These are phyloP conservation scores for Gallinago jamesoni DNA, from an alignment of 2,113 vertebrate species.

Conservation along the genomic window DNA sequence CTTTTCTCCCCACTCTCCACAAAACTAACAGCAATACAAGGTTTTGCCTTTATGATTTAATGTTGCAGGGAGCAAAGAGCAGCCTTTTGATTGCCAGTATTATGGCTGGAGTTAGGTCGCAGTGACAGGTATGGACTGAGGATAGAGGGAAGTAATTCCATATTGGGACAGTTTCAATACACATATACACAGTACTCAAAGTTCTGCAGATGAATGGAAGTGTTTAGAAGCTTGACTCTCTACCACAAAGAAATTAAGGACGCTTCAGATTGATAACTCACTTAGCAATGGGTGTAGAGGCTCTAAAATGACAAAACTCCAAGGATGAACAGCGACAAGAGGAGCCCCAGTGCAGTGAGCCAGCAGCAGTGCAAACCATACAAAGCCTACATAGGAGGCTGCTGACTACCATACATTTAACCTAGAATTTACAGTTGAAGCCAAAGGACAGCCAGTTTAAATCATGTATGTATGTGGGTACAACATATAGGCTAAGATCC, in stretches of 20 bases:
- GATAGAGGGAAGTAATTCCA: background rate
- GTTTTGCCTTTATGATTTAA: background rate
- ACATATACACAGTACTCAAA: background rate
- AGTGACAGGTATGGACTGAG: background rate
- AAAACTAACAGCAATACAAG: background rate
- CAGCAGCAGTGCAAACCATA: background rate
- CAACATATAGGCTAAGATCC: background rate
- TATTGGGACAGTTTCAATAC: background rate
- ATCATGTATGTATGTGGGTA: background rate
- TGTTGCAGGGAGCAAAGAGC: background rate
- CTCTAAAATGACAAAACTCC: background rate
- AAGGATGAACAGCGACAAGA: background rate
- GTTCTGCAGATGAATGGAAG: background rate
- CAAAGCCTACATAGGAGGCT: background rate
- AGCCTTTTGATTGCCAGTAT: background rate
- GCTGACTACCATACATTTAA: background rate
- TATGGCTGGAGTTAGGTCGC: background rate
- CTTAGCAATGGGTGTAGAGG: background rate
- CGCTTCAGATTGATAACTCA: fast-evolving
- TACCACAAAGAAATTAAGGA: background rate
- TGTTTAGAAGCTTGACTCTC: background rate
- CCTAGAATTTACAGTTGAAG: background rate
- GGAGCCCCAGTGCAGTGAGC: background rate
- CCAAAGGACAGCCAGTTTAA: background rate
- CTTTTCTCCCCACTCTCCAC: background rate